Evolutionary conservation across 2,888 invertebrate genomes (phyloP), one percentile per base, ranked within the genome.

Genomic region (Cantharis flavilabris): DNA sequence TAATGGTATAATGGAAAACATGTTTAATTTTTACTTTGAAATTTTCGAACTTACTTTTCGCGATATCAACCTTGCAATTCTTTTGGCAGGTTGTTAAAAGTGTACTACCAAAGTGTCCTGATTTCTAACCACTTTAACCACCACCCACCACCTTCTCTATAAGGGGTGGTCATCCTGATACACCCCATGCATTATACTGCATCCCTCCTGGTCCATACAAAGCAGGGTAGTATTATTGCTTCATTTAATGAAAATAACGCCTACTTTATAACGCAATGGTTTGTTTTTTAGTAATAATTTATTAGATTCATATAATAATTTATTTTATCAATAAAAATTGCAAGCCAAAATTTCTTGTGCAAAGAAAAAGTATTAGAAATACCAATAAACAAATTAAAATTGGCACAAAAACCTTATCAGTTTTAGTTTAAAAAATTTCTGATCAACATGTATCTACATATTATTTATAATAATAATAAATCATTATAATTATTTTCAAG

Each of bases 81-180:
- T 75, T 75, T 83, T 81, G 79, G 81, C 81, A 81, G 82, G 83
- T 84, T 80, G 84, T 82, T 83, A 81, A 79, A 80, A 78, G 81
- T 83, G 78, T 82, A 86, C 84, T 85, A 83, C 83, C 76, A 83
- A 83, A 80, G 82, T 81, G 81, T 81, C 81, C 84, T 82, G 84
- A 84, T 85, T 84, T 83, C 81, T 79, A 82, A 83, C 81, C 81
- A 82, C 82, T 81, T 83, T 84, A 83, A 84, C 84, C 83, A 85
- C 84, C 84, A 83, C 83, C 82, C 81, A 84, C 84, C 85, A 85
- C 84, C 86, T 84, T 82, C 78, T 81, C 81, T 77, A 81, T 79
- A 63, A 82, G 85, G 84, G 85, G 81, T 84, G 86, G 85, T 83
- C 83, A 84, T 82, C 80, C 75, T 75, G 74, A 81, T 81, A 83